phyloP scores from a whole-genome alignment of 2,797 vertebrate genomes.

The Coreius guichenoti region DNA sequence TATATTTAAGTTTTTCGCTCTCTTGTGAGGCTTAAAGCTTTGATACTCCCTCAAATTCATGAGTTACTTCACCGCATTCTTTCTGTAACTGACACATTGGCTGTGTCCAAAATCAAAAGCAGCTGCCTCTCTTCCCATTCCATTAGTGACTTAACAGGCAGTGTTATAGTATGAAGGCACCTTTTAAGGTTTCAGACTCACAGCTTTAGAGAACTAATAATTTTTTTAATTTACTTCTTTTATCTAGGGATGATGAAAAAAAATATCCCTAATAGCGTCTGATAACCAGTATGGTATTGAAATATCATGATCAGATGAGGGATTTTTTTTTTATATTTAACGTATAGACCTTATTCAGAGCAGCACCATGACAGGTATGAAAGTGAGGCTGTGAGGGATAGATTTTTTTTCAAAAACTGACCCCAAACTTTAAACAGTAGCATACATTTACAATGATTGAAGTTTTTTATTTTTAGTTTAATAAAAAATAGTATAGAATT shows the following conservation, averaged over 20 bases:
- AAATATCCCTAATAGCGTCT: neutral
- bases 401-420: neutral
- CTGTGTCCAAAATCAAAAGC: slow-evolving; percentile 26
- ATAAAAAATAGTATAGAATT: neutral
- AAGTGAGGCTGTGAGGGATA: too few species aligned
- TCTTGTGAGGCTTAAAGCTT: slow-evolving; percentile 11
- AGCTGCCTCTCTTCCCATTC: neutral
- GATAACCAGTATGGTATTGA: neutral
- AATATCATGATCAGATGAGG: neutral
- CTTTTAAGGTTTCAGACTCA: neutral
- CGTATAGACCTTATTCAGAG: neutral
- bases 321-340: neutral
- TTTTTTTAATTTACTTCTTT: neutral
- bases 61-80: slow-evolving; percentile 44
- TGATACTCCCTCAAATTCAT: slow-evolving; percentile 12
- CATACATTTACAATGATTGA: neutral
- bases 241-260: neutral
- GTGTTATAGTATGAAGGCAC: neutral
- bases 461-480: neutral
- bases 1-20: neutral
- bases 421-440: neutral
- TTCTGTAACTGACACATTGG: slow-evolving; percentile 34
- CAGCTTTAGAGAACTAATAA: neutral
- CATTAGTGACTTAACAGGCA: neutral
- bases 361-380: neutral